phyloP scores from a whole-genome alignment of 2,888 invertebrate species.

The Cyclophora albipunctata region DNA sequence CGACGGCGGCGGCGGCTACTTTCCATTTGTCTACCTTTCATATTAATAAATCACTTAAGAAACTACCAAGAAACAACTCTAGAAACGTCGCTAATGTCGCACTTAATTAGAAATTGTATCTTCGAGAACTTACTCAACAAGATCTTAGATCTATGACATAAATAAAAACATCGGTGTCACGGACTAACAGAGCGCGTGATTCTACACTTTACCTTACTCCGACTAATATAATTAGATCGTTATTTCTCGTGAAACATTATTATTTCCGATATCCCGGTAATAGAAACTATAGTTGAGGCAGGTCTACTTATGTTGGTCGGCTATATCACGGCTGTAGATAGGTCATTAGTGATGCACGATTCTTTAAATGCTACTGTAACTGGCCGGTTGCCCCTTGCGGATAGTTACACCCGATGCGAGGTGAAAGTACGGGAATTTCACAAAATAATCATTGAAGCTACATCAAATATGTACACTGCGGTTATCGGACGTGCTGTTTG shows the following conservation, averaged over 20 bases:
- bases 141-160: constrained; percentile 14
- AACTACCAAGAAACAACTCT: constrained; percentile 7
- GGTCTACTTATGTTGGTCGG: constrained; percentile 31
- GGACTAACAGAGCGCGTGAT: constrained; percentile 51
- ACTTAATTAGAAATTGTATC: constrained; percentile 10
- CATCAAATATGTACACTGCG: constrained; percentile 18
- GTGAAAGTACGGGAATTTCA: constrained; percentile 47
- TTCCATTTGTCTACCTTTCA: constrained; percentile 17
- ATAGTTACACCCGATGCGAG: constrained; percentile 24
- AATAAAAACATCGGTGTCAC: constrained; percentile 52
- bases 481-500: constrained; percentile 29
- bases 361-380: constrained; percentile 35
- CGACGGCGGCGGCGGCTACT: constrained; percentile 9
- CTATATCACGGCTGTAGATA: constrained; percentile 30
- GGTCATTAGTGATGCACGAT: constrained; percentile 51
- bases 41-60: constrained; percentile 7
- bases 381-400: constrained; percentile 33
- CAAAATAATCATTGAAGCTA: constrained; percentile 15
- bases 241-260: constrained; percentile 24
- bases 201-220: constrained; percentile 32
- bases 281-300: constrained; percentile 22
- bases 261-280: constrained; percentile 26
- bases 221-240: constrained; percentile 31
- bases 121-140: constrained; percentile 22
- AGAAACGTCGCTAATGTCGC: not conserved